Evolutionary conservation across 2,797 vertebrate genomes (phyloP).

Genomic region (Leuciscus waleckii): DNA sequence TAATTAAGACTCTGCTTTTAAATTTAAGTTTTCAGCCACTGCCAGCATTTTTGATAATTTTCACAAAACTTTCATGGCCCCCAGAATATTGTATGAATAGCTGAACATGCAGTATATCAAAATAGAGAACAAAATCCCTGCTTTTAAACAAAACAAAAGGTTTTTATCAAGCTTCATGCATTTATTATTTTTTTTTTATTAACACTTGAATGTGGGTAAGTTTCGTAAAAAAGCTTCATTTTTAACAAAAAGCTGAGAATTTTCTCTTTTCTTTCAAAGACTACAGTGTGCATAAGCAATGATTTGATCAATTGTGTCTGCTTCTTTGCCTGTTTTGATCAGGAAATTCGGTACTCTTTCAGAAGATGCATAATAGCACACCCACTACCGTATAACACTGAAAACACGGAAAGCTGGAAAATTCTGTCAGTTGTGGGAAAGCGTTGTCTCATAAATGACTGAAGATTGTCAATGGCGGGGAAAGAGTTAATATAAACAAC

Average conservation of each 20-base stretch:
- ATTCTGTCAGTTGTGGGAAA: not conserved
- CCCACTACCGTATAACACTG: not conserved
- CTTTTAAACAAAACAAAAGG: too few relatives aligned
- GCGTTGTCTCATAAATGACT: not conserved
- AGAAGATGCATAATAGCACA: not conserved
- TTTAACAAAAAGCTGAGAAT: not conserved
- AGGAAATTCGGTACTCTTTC: not conserved
- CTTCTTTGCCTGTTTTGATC: not conserved
- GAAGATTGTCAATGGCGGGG: not conserved
- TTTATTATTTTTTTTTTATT: not conserved
- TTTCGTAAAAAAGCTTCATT: not conserved
- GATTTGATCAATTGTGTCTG: not conserved
- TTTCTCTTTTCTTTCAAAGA: not conserved
- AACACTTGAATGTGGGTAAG: not conserved
- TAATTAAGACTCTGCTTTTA: too few relatives aligned
- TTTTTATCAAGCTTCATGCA: not conserved
- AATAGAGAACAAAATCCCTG: not conserved
- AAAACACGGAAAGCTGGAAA: not conserved
- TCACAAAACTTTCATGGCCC: not conserved
- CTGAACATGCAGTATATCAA: too few relatives aligned
- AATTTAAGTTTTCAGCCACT: too few relatives aligned
- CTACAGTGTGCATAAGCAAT: not conserved
- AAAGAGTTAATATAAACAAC: not conserved
- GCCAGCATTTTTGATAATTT: not conserved
- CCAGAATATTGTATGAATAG: too few relatives aligned